Evolutionary conservation across 1,140 invertebrate species (phyloP), one percentile per base, ranked within the genome.

Genomic region (Penaeus vannamei): DNA sequence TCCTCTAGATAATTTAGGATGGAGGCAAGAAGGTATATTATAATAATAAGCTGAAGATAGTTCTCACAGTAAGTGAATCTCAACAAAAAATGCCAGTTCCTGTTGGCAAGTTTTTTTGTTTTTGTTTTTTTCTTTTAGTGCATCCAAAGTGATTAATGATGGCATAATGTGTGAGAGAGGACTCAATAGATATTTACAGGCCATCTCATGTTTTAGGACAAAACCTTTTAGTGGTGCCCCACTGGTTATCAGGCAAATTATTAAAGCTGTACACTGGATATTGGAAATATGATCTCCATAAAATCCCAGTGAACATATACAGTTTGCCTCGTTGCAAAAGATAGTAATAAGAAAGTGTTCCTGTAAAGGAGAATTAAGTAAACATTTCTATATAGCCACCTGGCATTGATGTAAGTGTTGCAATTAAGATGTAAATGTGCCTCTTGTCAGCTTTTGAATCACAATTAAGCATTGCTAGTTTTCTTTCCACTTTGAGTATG

Each of bases 321-420:
- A 79, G 26, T 84, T 60, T 86, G 82, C 66, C 84, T 62, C 84
- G 62, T 89, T 84, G 82, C 81, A 77, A 59, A 84, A 79, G 77
- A 76, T 85, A 84, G 62, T 89, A 42, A 84, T 84, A 89, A 84
- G 72, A 80, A 86, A 86, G 69, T 89, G 83, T 80, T 89, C 87
- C 82, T 84, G 53, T 80, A 69, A 89, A 85, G 69, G 87, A 84
- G 87, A 89, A 84, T 77, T 53, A 77, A 76, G 66, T 89, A 84
- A 89, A 89, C 83, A 89, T 89, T 89, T 89, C 87, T 89, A 85
- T 89, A 89, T 89, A 89, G 87, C 87, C 87, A 59, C n/a, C 87
- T 60, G 87, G 82, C 87, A 84, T 89, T 89, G 87, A 84, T 89
- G 87, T 89, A 89, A 89, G 87, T 89, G 87, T 89, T 89, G 87